Evolutionary conservation across 2,113 vertebrate genomes (phyloP), one percentile per base, ranked within the genome.

Genomic region (Vombatus ursinus): DNA sequence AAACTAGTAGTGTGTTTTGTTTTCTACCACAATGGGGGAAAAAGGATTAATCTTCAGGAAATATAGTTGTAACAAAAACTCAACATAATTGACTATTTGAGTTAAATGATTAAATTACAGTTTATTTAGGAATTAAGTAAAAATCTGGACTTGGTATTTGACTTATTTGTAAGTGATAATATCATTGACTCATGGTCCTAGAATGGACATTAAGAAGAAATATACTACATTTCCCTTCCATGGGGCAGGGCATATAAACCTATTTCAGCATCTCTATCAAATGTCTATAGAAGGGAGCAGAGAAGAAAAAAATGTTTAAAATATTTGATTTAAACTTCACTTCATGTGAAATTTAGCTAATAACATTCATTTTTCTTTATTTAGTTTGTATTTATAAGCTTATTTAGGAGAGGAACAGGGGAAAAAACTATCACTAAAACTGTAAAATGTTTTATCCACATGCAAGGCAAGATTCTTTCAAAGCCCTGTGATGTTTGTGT

Each of bases 31-130:
- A 94, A 89, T 93, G n/a, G 92, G 9, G 68, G 11, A 11, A 54
- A 44, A 11, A 89, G 11, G 94, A 92, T n/a, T 22, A 50, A 51
- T n/a, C 93, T 37, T 47, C 94, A 26, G 57, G 95, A 93, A 91
- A 31, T 68, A 68, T 68, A 68, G 14, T 14, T 68, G 28, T 68
- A 68, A 37, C 57, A 3, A 95, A 92, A 95, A 48, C 1, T 92
- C 11, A 50, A 16, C 50, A 28, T 90, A 93, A 89, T 26, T 95
- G 10, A 3, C 47, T 91, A 49, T 92, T 95, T 92, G 26, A 90
- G 96, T 94, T 92, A 97, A 92, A 93, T 91, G 93, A 90, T 94
- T 44, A 94, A 28, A 57, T 93, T 3, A 51, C 54, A 8, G 92
- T 94, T 94, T 53, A 92, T 16, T 50, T 9, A 90, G 52, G 50